Base-by-base conservation (phyloP, 1,140 invertebrate genomes). In the Battus philenor region DNA sequence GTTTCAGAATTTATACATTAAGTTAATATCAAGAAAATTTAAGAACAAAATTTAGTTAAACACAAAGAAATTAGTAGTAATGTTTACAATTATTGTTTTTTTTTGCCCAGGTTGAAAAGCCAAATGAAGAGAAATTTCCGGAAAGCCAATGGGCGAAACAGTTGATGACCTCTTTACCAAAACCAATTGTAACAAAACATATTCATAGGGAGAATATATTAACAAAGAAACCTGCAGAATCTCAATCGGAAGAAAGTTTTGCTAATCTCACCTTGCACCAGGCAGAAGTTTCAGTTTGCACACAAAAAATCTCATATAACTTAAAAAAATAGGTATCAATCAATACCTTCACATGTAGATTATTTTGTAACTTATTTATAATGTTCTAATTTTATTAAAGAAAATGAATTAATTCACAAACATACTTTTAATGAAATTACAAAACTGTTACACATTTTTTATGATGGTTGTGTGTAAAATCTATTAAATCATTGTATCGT, bases 251-350 rank as follows among this genome's bases (percentile, higher is more conserved):
- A 45, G 66, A 76, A 3, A 80, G 76, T 51, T 71, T 77, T 65
- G 67, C 50, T 30, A 55, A 75, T 39, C 59, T 77, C 0, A 50
- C 76, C 6, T 50, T 70, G 6, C 65, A 68, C 9, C 76, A 80
- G 46, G 76, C 76, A 31, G 73, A 80, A 47, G 27, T 80, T 8
- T 80, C 76, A 45, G 59, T 77, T 16, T 77, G 73, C 32, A 77
- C 60, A 13, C 43, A 68, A 47, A 73, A 77, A 43, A 52, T 56
- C 32, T 71, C 71, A 38, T 69, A 39, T 39, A 27, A 15, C 3
- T 11, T 12, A 38, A 26, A 15, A 17, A 15, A 16, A 30, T 30
- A 30, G 12, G 10, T 11, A 27, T 27, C 10, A 8, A 27, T n/a
- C 20, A 22, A 22, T 22, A 22, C 20, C 20, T 4, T 4, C 7